phyloP scores from a whole-genome alignment of 2,888 invertebrate genomes.

The Campoplex capitator region DNA sequence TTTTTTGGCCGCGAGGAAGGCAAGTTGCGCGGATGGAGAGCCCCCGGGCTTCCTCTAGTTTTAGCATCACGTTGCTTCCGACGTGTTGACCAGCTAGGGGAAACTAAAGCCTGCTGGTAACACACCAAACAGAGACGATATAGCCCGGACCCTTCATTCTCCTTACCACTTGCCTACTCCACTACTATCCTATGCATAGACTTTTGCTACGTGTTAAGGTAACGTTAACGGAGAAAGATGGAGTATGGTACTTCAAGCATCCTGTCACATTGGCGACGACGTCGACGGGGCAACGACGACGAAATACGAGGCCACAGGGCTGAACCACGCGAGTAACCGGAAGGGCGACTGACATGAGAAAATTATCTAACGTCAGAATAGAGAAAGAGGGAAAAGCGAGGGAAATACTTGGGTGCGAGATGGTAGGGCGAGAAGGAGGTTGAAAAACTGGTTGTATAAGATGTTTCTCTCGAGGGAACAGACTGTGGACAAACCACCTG shows the following conservation, averaged over 20 bases:
- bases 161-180: constrained; percentile 62
- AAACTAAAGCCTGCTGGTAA: constrained; percentile 56
- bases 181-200: constrained; percentile 80
- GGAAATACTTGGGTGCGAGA: neutral
- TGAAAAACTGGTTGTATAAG: constrained; percentile 16
- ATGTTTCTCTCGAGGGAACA: constrained; percentile 52
- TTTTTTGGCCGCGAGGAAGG: neutral
- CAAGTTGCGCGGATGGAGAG: constrained; percentile 30
- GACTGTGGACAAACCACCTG: constrained; percentile 59
- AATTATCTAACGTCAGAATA: constrained; percentile 69
- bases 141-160: constrained; percentile 45
- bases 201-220: constrained; percentile 67
- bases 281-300: constrained; percentile 38
- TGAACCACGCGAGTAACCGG: constrained; percentile 31
- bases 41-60: constrained; percentile 53
- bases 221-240: constrained; percentile 13
- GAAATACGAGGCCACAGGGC: constrained; percentile 58
- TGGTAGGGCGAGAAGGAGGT: constrained; percentile 10
- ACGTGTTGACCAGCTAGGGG: constrained; percentile 63
- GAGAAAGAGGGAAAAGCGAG: constrained; percentile 12
- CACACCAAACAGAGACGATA: constrained; percentile 56
- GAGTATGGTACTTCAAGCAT: constrained; percentile 40
- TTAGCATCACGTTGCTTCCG: constrained; percentile 72
- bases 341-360: constrained; percentile 67
- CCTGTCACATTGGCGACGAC: constrained; percentile 59